phyloP scores from a whole-genome alignment of 2,888 invertebrate species.

The Litoditis marina region DNA sequence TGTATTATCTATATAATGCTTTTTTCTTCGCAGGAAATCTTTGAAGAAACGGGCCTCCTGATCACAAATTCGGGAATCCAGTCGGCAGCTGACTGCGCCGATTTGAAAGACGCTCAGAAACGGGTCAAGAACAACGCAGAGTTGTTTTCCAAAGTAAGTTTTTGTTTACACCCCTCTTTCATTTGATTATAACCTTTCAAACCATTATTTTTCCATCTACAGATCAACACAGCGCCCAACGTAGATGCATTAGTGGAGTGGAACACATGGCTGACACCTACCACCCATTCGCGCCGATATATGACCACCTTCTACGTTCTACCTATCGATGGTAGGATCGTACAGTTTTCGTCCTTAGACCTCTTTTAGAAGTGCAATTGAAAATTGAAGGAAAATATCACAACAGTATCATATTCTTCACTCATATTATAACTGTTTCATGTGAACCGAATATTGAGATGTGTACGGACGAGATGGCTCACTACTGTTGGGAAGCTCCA shows the following conservation, averaged over 20 bases:
- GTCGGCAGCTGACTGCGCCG: slow-evolving; percentile 21
- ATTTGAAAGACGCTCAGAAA: slow-evolving; percentile 23
- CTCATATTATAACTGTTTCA: slow-evolving; percentile 17
- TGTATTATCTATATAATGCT: not conserved
- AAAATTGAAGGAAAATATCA: no score
- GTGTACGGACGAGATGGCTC: slow-evolving; percentile 41
- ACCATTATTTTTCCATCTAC: no score
- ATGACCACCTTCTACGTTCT: slow-evolving; percentile 52
- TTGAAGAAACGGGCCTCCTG: slow-evolving; percentile 57
- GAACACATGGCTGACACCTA: slow-evolving; percentile 55
- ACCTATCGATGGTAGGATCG: slow-evolving; percentile 34
- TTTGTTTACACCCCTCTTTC: not conserved
- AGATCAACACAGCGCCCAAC: no score
- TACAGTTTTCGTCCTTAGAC: no score
- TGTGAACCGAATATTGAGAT: slow-evolving; percentile 32
- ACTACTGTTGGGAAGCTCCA: slow-evolving; percentile 35
- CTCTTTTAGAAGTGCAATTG: no score
- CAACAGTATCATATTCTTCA: no score
- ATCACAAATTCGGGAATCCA: slow-evolving; percentile 31
- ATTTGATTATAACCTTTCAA: no score
- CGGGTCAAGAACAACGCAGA: slow-evolving; percentile 23
- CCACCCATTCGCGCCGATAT: slow-evolving; percentile 28
- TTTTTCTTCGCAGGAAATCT: slow-evolving; percentile 43
- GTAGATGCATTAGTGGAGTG: no score
- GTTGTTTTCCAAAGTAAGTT: slow-evolving; percentile 8